Evolutionary conservation across 1,140 invertebrate species (phyloP).

Genomic region (Tetramorium parvispinum): DNA sequence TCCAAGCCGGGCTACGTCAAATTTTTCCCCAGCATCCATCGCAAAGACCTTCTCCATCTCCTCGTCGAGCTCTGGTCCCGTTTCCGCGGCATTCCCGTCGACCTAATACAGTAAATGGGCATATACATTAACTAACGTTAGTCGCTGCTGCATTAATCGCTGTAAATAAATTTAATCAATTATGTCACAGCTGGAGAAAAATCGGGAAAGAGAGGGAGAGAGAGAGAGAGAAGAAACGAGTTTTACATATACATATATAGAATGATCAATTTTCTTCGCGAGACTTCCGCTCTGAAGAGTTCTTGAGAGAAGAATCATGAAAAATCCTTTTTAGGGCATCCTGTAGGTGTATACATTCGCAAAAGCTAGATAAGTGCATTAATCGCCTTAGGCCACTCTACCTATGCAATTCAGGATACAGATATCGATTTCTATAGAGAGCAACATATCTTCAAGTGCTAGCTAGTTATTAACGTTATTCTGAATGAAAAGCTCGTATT

Average conservation of each 20-base stretch:
- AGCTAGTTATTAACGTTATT: not conserved
- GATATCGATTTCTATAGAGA: slow-evolving; percentile 13
- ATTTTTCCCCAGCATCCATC: slow-evolving; percentile 86
- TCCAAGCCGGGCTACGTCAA: slow-evolving; percentile 88
- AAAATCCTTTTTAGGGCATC: not conserved
- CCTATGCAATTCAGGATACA: slow-evolving; percentile 13
- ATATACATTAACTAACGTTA: not conserved
- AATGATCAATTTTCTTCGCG: not conserved
- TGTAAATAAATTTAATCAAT: not conserved
- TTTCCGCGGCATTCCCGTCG: slow-evolving; percentile 87
- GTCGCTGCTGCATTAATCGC: too few relatives aligned
- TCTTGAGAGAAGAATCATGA: not conserved
- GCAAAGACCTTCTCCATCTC: slow-evolving; percentile 93
- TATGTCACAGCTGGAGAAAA: not conserved
- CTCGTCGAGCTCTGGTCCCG: slow-evolving; percentile 90
- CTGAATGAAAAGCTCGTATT: not conserved
- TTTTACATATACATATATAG: not conserved
- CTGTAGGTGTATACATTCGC: too few relatives aligned
- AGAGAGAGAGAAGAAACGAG: not conserved
- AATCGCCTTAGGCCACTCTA: not conserved
- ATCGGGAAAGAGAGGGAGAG: not conserved
- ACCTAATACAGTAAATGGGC: slow-evolving; percentile 70
- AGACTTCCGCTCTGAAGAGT: not conserved
- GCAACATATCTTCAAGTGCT: not conserved
- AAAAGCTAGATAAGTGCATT: not conserved